These are phyloP conservation scores for Tringa solitaria DNA, from an alignment of 2,113 vertebrate genomes.

Conservation along the genomic window DNA sequence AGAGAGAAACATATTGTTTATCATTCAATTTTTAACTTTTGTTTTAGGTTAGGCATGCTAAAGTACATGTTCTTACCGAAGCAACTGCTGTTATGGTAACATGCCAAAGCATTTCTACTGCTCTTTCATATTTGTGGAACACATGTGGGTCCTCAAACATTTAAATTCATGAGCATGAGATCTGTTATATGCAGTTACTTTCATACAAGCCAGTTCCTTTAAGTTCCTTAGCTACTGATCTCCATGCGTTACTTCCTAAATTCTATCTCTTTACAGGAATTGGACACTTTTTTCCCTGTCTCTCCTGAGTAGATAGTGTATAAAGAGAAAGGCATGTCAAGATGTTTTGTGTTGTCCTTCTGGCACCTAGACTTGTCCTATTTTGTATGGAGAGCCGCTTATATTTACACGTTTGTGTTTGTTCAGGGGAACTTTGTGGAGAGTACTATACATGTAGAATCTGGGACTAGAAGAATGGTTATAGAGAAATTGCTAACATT, in stretches of 20 bases:
- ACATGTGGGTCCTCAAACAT: not conserved
- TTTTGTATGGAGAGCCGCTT: not conserved
- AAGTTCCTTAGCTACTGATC: not conserved
- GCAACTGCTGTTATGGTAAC: not conserved
- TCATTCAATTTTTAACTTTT: not conserved
- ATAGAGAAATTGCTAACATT: not conserved
- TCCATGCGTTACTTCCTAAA: not conserved
- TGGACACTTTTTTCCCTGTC: rapidly evolving
- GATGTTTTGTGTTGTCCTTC: not conserved
- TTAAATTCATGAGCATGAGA: not conserved
- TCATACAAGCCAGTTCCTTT: not conserved
- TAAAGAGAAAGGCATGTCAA: not conserved
- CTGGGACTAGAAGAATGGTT: not conserved
- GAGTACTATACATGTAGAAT: not conserved
- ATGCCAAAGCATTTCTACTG: not conserved
- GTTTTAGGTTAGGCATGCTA: not conserved
- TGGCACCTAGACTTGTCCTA: rapidly evolving
- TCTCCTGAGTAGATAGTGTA: not conserved
- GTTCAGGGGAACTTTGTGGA: not conserved
- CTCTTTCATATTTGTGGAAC: not conserved
- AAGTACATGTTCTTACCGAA: not conserved
- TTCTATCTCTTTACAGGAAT: not conserved
- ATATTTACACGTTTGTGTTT: not conserved
- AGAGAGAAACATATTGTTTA: not conserved
- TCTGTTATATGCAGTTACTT: not conserved